Conservation (phyloP, 1,140 invertebrate species). For the Apis dorsata region DNA sequence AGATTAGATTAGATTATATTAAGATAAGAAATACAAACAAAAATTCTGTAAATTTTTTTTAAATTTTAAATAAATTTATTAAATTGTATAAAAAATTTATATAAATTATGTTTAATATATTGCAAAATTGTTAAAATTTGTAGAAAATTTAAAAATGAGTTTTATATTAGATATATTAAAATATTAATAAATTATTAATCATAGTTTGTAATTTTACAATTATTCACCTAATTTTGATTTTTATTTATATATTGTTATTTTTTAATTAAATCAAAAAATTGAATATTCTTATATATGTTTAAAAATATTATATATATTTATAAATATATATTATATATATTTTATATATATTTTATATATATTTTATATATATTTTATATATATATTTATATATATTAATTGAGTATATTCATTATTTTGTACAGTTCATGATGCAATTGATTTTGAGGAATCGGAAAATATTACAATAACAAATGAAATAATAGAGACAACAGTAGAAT, state of each 20-base stretch:
- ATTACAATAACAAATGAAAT: background rate
- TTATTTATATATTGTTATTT: background rate
- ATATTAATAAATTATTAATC: constrained; percentile 32
- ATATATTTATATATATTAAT: no score
- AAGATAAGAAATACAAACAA: no score
- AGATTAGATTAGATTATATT: no score
- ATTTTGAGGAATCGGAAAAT: constrained; percentile 11
- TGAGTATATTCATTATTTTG: background rate
- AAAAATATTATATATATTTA: background rate
- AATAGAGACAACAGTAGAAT: constrained; percentile 27
- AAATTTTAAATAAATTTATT: constrained; percentile 25
- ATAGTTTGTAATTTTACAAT: constrained; percentile 13
- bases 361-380: no score
- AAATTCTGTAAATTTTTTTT: background rate
- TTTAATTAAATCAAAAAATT: background rate
- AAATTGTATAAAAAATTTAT: background rate
- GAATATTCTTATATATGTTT: background rate
- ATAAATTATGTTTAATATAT: background rate
- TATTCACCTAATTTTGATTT: constrained; percentile 17
- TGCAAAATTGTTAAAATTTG: background rate
- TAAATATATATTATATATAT: background rate
- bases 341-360: no score
- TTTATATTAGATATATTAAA: constrained; percentile 11
- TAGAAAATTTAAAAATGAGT: background rate
- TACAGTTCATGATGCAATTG: background rate